Evolutionary conservation across 2,888 invertebrate species (phyloP).

Genomic region (Macroteleia sp.): DNA sequence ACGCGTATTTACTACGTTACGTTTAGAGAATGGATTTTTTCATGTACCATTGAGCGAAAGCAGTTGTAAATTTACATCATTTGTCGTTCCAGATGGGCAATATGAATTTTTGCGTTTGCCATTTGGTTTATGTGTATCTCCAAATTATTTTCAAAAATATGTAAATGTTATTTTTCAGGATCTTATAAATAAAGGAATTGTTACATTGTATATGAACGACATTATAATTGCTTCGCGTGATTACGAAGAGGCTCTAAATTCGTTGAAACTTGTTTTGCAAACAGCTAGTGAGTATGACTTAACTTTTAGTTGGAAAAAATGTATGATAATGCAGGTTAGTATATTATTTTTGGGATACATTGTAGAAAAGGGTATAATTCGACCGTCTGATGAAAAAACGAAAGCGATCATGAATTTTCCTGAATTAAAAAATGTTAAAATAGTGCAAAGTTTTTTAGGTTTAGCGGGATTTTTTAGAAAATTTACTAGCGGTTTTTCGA

Average conservation of each 20-base stretch:
- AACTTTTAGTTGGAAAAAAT: constrained; percentile 8
- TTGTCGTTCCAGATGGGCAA: not conserved
- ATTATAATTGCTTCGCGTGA: no score
- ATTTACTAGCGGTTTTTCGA: constrained; percentile 10
- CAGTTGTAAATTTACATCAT: not conserved
- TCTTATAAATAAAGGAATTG: no score
- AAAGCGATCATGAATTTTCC: constrained; percentile 48
- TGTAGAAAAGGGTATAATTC: constrained; percentile 1
- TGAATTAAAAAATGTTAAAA: constrained; percentile 13
- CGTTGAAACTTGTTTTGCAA: not conserved
- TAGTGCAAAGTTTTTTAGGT: constrained; percentile 34
- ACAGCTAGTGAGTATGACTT: not conserved
- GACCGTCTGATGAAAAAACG: constrained; percentile 47
- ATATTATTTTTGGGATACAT: constrained; percentile 48
- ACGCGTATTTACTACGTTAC: not conserved
- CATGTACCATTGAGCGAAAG: not conserved
- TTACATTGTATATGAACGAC: no score
- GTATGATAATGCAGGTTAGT: constrained; percentile 6
- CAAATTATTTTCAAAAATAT: not conserved
- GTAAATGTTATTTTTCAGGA: not conserved
- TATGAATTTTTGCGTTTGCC: no score
- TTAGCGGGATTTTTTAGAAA: constrained; percentile 41
- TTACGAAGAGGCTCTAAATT: no score
- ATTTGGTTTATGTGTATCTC: constrained; percentile 1
- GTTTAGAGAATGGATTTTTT: constrained; percentile 4